phyloP scores from a whole-genome alignment of 2,113 vertebrate species.

The Sula dactylatra region DNA sequence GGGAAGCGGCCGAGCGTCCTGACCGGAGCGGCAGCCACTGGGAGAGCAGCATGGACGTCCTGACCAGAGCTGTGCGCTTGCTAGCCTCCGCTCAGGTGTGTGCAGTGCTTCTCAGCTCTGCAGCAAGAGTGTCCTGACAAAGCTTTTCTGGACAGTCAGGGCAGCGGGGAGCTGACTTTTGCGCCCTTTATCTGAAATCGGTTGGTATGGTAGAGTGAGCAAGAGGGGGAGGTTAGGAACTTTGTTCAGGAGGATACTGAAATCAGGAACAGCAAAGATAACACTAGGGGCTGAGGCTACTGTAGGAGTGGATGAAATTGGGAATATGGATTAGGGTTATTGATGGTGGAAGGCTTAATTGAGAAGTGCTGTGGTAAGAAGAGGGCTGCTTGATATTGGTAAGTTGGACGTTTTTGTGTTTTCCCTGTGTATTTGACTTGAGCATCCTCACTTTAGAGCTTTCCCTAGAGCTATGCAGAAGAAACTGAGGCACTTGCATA shows the following conservation, averaged over 20 bases:
- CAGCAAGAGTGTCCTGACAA: background rate
- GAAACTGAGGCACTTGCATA: background rate
- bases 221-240: background rate
- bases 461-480: background rate
- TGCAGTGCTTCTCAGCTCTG: background rate
- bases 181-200: accelerated
- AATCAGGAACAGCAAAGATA: background rate
- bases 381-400: background rate
- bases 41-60: background rate
- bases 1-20: background rate
- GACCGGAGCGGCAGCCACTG: background rate
- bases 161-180: background rate
- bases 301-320: background rate
- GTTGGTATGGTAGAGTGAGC: background rate
- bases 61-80: background rate
- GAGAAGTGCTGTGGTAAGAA: background rate
- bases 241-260: background rate
- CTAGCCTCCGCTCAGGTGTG: background rate
- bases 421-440: background rate
- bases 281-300: background rate
- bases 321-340: background rate
- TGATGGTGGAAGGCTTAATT: background rate
- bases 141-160: background rate
- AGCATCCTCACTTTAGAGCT: background rate
- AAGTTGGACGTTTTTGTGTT: background rate